Evolutionary conservation across 2,888 invertebrate genomes (phyloP).

Genomic region (Catocala nupta): DNA sequence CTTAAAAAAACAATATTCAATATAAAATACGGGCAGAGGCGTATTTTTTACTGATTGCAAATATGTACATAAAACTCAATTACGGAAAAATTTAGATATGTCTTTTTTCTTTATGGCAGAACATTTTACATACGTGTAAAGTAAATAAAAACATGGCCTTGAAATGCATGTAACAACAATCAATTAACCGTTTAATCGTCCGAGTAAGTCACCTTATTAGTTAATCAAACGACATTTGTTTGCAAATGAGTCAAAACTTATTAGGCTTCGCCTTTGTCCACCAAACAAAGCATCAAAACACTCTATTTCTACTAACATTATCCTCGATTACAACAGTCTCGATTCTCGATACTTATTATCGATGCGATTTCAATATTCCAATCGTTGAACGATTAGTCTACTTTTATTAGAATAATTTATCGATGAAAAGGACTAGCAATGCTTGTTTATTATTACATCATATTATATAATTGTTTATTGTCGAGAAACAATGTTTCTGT

Average conservation of each 20-base stretch:
- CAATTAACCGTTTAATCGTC: constrained; percentile 1
- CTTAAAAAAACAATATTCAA: too few species aligned
- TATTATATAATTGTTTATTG: constrained; percentile 41
- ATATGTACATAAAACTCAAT: too few species aligned
- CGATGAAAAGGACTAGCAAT: constrained; percentile 47
- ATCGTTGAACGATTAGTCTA: constrained; percentile 36
- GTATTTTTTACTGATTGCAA: too few species aligned
- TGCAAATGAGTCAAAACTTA: constrained; percentile 11
- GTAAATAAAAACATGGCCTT: neutral
- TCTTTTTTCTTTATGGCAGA: too few species aligned
- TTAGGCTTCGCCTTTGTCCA: constrained; percentile 16
- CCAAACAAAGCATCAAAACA: constrained; percentile 19
- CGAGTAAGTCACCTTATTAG: constrained; percentile 12
- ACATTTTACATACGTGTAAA: neutral
- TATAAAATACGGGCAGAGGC: too few species aligned
- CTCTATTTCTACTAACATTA: constrained; percentile 22
- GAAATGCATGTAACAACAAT: neutral
- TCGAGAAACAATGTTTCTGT: constrained; percentile 25
- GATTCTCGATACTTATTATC: constrained; percentile 8
- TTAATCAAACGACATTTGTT: constrained; percentile 19
- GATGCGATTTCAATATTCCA: constrained; percentile 40
- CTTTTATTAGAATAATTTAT: constrained; percentile 39
- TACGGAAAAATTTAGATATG: too few species aligned
- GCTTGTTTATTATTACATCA: constrained; percentile 60
- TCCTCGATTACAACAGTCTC: constrained; percentile 12